phyloP scores from a whole-genome alignment of 2,888 invertebrate genomes.

The Branchipolynoe longqiensis region DNA sequence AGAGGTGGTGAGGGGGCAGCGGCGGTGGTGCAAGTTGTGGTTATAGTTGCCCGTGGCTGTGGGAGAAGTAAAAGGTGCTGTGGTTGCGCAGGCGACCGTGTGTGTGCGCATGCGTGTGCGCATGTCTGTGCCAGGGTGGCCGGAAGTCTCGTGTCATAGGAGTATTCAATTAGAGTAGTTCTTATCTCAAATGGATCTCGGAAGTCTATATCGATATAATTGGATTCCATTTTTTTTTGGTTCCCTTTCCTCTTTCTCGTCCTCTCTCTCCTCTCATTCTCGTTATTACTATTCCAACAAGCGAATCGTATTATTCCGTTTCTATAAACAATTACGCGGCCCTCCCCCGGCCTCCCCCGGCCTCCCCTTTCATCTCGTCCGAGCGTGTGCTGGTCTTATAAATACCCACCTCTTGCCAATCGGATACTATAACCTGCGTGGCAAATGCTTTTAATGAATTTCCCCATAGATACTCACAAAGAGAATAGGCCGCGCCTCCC shows the following conservation, averaged over 20 bases:
- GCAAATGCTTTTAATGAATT: background rate
- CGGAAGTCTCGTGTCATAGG: background rate
- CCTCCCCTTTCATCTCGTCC: background rate
- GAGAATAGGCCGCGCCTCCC: background rate
- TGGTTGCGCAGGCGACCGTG: background rate
- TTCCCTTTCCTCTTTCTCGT: no score
- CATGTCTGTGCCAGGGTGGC: background rate
- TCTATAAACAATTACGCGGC: conserved; percentile 13
- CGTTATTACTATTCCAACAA: no score
- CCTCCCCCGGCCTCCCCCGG: background rate
- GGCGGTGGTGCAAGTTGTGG: no score
- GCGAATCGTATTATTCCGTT: background rate
- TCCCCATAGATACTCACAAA: background rate
- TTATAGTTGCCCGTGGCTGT: no score
- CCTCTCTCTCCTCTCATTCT: background rate
- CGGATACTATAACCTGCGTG: background rate
- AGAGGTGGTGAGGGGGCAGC: no score
- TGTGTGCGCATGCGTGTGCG: no score
- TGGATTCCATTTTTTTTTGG: no score
- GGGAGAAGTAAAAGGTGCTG: background rate
- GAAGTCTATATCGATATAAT: conserved; percentile 10
- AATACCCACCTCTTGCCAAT: background rate
- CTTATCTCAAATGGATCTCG: conserved; percentile 1
- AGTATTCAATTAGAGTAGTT: background rate
- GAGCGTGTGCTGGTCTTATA: no score